Evolutionary conservation across 1,140 invertebrate species (phyloP).

Genomic region (Phymastichus coffea): DNA sequence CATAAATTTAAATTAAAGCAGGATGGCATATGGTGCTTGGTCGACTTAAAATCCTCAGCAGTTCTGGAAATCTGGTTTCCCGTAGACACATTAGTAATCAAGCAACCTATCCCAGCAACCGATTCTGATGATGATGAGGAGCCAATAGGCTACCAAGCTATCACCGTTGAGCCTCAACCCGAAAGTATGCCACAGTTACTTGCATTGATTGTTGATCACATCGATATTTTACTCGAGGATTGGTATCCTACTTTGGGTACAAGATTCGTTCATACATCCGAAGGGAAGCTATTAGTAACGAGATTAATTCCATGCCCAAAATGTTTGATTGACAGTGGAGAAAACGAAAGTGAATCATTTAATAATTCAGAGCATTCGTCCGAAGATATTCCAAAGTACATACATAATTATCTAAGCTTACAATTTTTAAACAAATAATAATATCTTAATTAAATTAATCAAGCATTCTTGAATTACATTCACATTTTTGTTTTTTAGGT

Average conservation of each 20-base stretch:
- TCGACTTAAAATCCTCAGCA: constrained; percentile 79
- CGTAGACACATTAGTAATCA: constrained; percentile 71
- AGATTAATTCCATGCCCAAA: constrained; percentile 90
- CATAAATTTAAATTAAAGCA: constrained; percentile 72
- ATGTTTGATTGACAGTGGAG: constrained; percentile 65
- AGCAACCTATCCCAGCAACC: constrained; percentile 58
- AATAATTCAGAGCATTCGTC: constrained; percentile 43
- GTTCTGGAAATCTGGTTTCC: constrained; percentile 90
- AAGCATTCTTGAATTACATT: too few species aligned
- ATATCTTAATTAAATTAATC: too few species aligned
- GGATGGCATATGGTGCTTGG: constrained; percentile 81
- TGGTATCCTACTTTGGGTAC: constrained; percentile 97
- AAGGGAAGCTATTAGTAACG: constrained; percentile 92
- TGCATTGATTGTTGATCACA: constrained; percentile 91
- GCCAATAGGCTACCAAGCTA: constrained; percentile 65
- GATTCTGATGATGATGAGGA: constrained; percentile 53
- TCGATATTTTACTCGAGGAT: constrained; percentile 95
- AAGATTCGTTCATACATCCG: constrained; percentile 95
- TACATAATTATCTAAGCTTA: too few species aligned
- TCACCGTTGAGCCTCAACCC: constrained; percentile 72
- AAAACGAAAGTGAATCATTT: constrained; percentile 37
- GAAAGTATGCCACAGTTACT: constrained; percentile 83
- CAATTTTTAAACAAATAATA: too few species aligned
- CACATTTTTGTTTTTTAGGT: too few species aligned
- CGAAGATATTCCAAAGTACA: constrained; percentile 36